Conservation (phyloP, 2,113 vertebrate species). For the Pipa parva region DNA sequence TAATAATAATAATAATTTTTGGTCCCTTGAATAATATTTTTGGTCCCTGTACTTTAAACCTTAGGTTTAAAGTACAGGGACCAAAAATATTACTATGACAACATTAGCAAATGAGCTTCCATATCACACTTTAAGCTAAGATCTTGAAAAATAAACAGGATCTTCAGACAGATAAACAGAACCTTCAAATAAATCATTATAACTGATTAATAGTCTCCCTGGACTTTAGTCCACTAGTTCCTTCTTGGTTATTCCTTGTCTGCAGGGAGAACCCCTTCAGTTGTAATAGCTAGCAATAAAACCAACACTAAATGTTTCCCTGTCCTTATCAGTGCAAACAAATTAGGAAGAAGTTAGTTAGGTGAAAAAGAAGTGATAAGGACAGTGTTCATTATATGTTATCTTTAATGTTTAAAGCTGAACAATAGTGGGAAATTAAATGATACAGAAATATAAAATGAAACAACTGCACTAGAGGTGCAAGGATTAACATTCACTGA, state of each 20-base stretch:
- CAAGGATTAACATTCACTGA: too few species aligned
- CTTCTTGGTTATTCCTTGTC: conserved; percentile 6
- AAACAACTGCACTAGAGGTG: too few species aligned
- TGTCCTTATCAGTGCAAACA: conserved; percentile 8
- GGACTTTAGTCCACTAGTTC: conserved; percentile 13
- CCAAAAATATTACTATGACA: too few species aligned
- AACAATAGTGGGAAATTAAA: not conserved
- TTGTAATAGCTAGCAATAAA: conserved; percentile 2
- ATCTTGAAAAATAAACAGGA: not conserved
- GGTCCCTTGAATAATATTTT: too few species aligned
- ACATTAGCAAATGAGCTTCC: too few species aligned
- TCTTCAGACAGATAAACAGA: not conserved
- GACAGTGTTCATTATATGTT: too few species aligned
- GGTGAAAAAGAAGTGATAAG: too few species aligned
- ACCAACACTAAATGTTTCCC: conserved; percentile 9
- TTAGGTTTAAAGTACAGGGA: too few species aligned
- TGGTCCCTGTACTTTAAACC: too few species aligned
- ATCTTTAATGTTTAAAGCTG: too few species aligned
- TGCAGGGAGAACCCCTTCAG: conserved; percentile 11
- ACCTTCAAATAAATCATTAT: not conserved
- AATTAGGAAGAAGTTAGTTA: not conserved
- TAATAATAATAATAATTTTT: too few species aligned
- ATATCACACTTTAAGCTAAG: too few species aligned
- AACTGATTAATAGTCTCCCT: conserved; percentile 5
- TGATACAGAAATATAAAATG: not conserved